A percentile compares a stretch with the other conserved stretches of the same genome.
Evolutionary conservation across 2,888 invertebrate species (phyloP).

Genomic region (Notocelia uddmanniana): DNA sequence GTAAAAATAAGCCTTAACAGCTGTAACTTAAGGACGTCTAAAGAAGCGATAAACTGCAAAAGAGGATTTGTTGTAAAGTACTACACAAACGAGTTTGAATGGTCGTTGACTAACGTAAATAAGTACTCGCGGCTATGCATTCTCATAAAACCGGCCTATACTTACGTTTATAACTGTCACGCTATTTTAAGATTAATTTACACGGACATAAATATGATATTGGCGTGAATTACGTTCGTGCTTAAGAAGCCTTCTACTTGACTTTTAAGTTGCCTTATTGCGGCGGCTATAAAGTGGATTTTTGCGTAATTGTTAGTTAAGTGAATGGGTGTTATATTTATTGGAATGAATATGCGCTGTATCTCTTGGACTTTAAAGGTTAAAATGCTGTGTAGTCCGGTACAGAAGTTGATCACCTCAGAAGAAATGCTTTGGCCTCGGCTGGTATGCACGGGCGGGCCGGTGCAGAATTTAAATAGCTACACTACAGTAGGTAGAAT

Average conservation of each 20-base stretch:
- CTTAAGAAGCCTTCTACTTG: slow-evolving; percentile 28
- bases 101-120: slow-evolving; percentile 60
- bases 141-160: slow-evolving; percentile 64
- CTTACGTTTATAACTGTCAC: slow-evolving; percentile 48
- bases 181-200: slow-evolving; percentile 48
- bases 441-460: slow-evolving; percentile 63
- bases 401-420: slow-evolving; percentile 70
- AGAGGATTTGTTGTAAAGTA: slow-evolving; percentile 55
- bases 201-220: slow-evolving; percentile 16
- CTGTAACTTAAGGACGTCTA: background rate
- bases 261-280: slow-evolving; percentile 23
- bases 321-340: slow-evolving; percentile 48
- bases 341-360: slow-evolving; percentile 47
- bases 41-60: background rate
- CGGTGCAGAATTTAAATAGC: slow-evolving; percentile 55
- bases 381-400: slow-evolving; percentile 48
- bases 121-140: slow-evolving; percentile 56
- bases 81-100: slow-evolving; percentile 69
- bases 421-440: slow-evolving; percentile 78
- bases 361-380: slow-evolving; percentile 49
- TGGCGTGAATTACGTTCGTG: slow-evolving; percentile 34
- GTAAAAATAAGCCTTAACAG: background rate
- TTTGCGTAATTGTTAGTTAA: slow-evolving; percentile 51
- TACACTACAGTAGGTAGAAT: slow-evolving; percentile 25
- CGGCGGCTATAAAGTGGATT: slow-evolving; percentile 47